phyloP scores from a whole-genome alignment of 1,140 invertebrate species.

The Leptoteleia sp. region DNA sequence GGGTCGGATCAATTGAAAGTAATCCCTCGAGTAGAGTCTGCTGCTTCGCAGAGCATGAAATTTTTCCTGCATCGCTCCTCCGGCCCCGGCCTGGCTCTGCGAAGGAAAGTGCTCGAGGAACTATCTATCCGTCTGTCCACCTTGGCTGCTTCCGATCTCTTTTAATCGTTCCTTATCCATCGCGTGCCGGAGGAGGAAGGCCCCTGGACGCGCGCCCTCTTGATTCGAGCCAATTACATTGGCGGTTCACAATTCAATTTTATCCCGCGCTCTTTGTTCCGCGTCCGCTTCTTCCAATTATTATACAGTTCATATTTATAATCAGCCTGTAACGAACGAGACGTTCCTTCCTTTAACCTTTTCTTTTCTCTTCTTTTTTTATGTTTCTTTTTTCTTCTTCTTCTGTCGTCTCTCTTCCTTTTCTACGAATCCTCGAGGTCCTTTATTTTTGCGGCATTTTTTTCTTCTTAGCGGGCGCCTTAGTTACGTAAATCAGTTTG shows the following conservation, averaged over 20 bases:
- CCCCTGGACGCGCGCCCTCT: conserved; percentile 44
- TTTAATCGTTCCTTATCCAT: conserved; percentile 72
- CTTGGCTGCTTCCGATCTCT: conserved; percentile 58
- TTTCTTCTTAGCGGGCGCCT: neutral
- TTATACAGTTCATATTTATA: conserved; percentile 54
- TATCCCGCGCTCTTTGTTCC: conserved; percentile 11
- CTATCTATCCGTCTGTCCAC: conserved; percentile 58
- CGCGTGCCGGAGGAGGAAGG: conserved; percentile 28
- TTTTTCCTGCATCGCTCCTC: conserved; percentile 74
- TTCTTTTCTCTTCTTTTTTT: too few relatives aligned
- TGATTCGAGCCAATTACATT: conserved; percentile 74
- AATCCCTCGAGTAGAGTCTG: conserved; percentile 79
- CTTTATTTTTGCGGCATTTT: conserved; percentile 10
- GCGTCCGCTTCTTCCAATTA: conserved; percentile 27
- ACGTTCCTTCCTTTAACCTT: conserved; percentile 3
- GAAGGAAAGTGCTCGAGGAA: conserved; percentile 41
- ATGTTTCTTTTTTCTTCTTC: too few relatives aligned
- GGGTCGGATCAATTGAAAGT: conserved; percentile 78
- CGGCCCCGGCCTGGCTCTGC: conserved; percentile 10
- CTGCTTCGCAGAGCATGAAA: conserved; percentile 77
- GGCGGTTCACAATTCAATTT: conserved; percentile 74
- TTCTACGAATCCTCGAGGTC: conserved; percentile 1
- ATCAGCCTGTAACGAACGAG: conserved; percentile 29
- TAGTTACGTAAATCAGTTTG: conserved; percentile 26
- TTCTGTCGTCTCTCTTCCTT: too few relatives aligned